phyloP scores from a whole-genome alignment of 2,888 invertebrate genomes.

The Macaria liturata region DNA sequence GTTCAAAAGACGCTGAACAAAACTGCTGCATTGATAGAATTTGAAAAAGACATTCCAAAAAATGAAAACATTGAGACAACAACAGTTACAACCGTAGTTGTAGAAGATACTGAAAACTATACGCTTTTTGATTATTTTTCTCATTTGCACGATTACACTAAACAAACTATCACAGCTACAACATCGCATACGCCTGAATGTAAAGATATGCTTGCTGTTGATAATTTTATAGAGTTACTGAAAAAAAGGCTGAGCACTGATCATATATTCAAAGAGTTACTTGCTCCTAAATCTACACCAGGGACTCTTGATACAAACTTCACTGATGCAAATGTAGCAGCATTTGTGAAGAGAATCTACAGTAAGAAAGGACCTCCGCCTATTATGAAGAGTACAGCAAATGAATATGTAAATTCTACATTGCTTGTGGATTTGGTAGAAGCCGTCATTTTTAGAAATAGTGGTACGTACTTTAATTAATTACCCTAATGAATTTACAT shows the following conservation, averaged over 20 bases:
- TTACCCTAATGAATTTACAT: too few relatives aligned
- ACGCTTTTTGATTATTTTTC: conserved; percentile 62
- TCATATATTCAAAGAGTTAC: conserved; percentile 58
- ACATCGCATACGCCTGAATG: conserved; percentile 46
- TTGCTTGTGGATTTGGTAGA: conserved; percentile 72
- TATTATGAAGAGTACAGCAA: conserved; percentile 48
- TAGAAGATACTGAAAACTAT: conserved; percentile 38
- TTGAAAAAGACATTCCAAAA: too few relatives aligned
- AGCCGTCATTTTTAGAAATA: conserved; percentile 71
- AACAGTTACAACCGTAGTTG: conserved; percentile 2
- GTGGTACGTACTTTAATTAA: conserved; percentile 48
- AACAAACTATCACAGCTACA: conserved; percentile 38
- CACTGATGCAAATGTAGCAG: conserved; percentile 62
- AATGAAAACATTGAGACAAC: too few relatives aligned
- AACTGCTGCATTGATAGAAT: background rate
- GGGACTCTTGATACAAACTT: conserved; percentile 45
- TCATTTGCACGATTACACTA: conserved; percentile 53
- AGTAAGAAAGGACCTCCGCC: conserved; percentile 58
- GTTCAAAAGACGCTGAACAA: background rate
- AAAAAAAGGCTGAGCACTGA: conserved; percentile 67
- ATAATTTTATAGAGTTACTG: conserved; percentile 65
- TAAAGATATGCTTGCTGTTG: conserved; percentile 58
- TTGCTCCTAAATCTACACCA: conserved; percentile 46
- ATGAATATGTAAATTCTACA: conserved; percentile 67
- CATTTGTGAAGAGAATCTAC: conserved; percentile 63